phyloP scores from a whole-genome alignment of 2,113 vertebrate species.

The Eurystomus gularis region DNA sequence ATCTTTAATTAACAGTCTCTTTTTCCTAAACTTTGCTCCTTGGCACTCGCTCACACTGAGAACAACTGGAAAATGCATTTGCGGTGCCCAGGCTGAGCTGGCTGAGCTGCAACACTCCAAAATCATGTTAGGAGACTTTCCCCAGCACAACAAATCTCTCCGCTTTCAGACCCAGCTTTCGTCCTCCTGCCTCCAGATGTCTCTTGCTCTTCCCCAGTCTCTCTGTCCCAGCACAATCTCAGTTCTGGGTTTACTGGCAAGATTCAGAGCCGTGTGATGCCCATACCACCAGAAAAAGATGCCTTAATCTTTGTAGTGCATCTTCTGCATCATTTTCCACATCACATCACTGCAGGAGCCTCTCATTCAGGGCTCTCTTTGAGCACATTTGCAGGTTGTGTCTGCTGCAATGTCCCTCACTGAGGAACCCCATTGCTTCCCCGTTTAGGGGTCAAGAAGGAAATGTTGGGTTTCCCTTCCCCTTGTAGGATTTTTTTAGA shows the following conservation, averaged over 20 bases:
- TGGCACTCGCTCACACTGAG: neutral
- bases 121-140: neutral
- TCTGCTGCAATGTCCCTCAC: accelerated
- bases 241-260: too few species aligned
- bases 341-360: too few species aligned
- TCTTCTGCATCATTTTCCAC: too few species aligned
- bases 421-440: neutral
- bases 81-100: neutral
- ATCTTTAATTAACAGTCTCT: neutral
- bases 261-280: too few species aligned
- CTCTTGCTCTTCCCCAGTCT: too few species aligned
- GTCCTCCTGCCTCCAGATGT: too few species aligned
- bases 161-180: neutral
- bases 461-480: neutral
- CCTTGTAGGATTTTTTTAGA: accelerated
- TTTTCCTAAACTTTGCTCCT: neutral
- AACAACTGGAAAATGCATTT: neutral
- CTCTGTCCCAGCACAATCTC: too few species aligned
- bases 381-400: too few species aligned
- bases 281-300: too few species aligned
- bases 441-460: neutral
- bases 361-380: too few species aligned
- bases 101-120: neutral
- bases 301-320: too few species aligned
- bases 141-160: neutral